Base-by-base conservation (phyloP, 2,797 vertebrate species). In the Sebastiscus albofasciatus region DNA sequence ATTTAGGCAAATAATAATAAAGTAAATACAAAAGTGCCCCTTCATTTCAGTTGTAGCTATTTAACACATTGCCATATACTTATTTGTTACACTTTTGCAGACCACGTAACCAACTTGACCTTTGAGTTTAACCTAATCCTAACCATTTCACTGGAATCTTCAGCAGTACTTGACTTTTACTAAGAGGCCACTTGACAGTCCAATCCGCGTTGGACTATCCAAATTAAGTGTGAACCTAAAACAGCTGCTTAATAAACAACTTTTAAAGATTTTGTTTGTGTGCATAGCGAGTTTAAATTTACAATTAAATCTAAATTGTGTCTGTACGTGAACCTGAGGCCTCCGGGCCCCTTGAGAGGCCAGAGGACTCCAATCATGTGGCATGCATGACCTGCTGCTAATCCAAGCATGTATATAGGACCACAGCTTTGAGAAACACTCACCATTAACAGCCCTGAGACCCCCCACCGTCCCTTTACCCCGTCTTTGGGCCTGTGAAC, bases 401-500 rank as follows among this genome's bases (percentile, higher is more conserved):
- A 80, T 75, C 76, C 80, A 52, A 77, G 34, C 74, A 33, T 34
- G 58, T 26, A 46, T 71, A 58, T 10, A 68, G 58, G 55, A 36
- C 56, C 74, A 72, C 60, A 61, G 81, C 85, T 89, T 86, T 87
- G 74, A 88, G 69, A 88, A 83, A 80, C 65, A 55, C 79, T 89
- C 67, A 27, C 74, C 54, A 78, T 88, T 84, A 91, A 75, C 78
- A 88, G 82, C 79, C 68, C 64, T 61, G 22, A 84, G 76, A 88
- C 88, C 87, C 90, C 86, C 87, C 82, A 72, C 85, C 69, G 56
- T 18, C 67, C 60, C 68, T 67, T 12, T 52, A 78, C 81, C 72
- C 84, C 46, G 42, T 83, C 72, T 87, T 90, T 76, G 59, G 89
- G 79, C 74, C 82, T 90, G 81, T 90, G 84, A 94, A 90, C 80